phyloP scores from a whole-genome alignment of 2,113 vertebrate species.

The Zosterops lateralis region DNA sequence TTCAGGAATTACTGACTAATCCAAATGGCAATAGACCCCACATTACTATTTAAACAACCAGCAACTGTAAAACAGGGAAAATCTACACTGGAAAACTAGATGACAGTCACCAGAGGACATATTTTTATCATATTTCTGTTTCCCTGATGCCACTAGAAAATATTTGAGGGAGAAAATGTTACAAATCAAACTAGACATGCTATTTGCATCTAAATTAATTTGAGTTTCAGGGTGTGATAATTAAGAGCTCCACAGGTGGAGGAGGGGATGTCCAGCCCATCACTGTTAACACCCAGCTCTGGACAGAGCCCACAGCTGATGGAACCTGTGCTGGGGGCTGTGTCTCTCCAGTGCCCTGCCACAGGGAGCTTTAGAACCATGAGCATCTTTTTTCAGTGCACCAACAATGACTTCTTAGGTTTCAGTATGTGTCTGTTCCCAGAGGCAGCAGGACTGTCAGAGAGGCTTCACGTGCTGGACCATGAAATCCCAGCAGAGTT shows the following conservation, averaged over 20 bases:
- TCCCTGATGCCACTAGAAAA: background rate
- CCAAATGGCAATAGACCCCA: background rate
- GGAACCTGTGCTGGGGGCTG: background rate
- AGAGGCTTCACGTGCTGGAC: background rate
- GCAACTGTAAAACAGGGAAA: background rate
- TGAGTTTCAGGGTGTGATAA: background rate
- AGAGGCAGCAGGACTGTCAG: background rate
- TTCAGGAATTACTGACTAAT: background rate
- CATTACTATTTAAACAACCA: background rate
- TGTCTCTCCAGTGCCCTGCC: background rate
- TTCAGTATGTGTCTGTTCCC: fast-evolving
- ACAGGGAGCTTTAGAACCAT: background rate
- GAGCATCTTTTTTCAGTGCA: fast-evolving
- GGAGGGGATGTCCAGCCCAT: background rate
- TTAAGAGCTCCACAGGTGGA: background rate
- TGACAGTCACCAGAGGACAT: background rate
- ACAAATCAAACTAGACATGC: background rate
- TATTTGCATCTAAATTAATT: background rate
- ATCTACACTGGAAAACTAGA: background rate
- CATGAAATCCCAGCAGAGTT: background rate
- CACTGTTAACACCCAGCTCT: fast-evolving
- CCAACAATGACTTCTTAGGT: fast-evolving
- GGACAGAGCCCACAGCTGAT: fast-evolving
- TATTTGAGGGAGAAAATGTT: background rate
- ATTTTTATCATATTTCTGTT: background rate